phyloP scores from a whole-genome alignment of 2,888 invertebrate species.

The Zygothrica quintamaculata region DNA sequence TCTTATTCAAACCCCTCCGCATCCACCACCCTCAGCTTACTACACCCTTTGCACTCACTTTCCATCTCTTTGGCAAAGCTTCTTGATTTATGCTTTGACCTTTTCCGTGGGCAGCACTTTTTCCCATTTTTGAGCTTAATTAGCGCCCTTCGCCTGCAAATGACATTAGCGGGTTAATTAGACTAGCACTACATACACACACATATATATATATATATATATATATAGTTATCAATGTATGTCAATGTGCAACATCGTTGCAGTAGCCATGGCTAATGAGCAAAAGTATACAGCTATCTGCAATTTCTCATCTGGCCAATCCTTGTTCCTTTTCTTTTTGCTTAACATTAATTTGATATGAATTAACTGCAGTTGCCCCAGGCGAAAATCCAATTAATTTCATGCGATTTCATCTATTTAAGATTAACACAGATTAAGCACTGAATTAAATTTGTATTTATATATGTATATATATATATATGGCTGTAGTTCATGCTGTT shows the following conservation, averaged over 20 bases:
- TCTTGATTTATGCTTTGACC: constrained; percentile 77
- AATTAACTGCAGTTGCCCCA: constrained; percentile 15
- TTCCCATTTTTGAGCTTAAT: constrained; percentile 71
- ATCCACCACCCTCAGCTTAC: neutral
- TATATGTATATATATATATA: too few species aligned
- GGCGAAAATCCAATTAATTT: constrained; percentile 38
- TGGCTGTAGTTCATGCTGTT: too few species aligned
- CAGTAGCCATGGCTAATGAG: constrained; percentile 40
- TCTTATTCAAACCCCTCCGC: neutral
- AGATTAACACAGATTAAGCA: constrained; percentile 2
- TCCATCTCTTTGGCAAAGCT: constrained; percentile 21
- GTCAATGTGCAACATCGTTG: constrained; percentile 38
- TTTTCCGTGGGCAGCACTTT: constrained; percentile 69
- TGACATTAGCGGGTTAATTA: constrained; percentile 77
- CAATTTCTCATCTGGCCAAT: constrained; percentile 16
- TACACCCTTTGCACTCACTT: neutral
- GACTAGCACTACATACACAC: constrained; percentile 44
- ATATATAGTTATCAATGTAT: constrained; percentile 33
- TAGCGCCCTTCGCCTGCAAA: constrained; percentile 70
- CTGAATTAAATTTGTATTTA: too few species aligned
- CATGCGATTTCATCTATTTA: constrained; percentile 17
- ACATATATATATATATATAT: constrained; percentile 18
- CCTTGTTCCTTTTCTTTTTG: constrained; percentile 11
- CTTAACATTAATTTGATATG: constrained; percentile 23
- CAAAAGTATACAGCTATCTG: constrained; percentile 23